phyloP scores from a whole-genome alignment of 2,888 invertebrate species.

The Lasioglossum pauxillum region DNA sequence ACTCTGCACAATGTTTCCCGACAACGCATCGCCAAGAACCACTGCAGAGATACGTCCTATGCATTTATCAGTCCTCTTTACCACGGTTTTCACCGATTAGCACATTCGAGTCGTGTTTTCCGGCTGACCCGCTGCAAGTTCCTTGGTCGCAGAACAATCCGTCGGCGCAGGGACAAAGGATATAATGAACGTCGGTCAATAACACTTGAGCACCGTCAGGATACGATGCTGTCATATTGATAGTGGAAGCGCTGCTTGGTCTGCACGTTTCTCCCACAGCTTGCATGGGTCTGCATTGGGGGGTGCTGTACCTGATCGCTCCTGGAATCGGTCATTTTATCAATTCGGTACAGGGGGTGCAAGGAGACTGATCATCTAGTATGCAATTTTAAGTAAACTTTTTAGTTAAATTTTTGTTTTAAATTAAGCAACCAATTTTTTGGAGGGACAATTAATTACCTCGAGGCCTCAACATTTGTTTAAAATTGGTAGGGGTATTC shows the following conservation, averaged over 20 bases:
- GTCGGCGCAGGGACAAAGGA: constrained; percentile 73
- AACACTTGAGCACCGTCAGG: constrained; percentile 68
- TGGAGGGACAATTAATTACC: background rate
- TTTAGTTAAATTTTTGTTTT: no score
- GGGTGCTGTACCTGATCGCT: constrained; percentile 68
- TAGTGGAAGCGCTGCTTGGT: constrained; percentile 25
- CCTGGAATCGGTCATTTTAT: constrained; percentile 55
- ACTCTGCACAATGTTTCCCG: background rate
- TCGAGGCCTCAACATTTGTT: background rate
- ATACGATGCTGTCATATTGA: constrained; percentile 71
- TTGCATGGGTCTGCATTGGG: constrained; percentile 68
- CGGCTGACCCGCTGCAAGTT: constrained; percentile 56
- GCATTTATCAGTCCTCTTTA: constrained; percentile 9
- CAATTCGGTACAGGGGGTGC: background rate
- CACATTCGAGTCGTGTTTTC: constrained; percentile 19
- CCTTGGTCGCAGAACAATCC: constrained; percentile 69
- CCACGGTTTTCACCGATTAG: background rate
- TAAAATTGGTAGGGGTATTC: background rate
- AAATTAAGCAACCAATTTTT: background rate
- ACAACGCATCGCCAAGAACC: background rate
- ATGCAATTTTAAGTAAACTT: background rate
- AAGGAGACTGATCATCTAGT: background rate
- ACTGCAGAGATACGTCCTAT: background rate
- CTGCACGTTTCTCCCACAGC: constrained; percentile 67
- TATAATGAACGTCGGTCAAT: constrained; percentile 67